A percentile compares a stretch with the other conserved stretches of the same genome.
Conservation (phyloP, 1,140 invertebrate species). For the Dinothrombium tinctorium region DNA sequence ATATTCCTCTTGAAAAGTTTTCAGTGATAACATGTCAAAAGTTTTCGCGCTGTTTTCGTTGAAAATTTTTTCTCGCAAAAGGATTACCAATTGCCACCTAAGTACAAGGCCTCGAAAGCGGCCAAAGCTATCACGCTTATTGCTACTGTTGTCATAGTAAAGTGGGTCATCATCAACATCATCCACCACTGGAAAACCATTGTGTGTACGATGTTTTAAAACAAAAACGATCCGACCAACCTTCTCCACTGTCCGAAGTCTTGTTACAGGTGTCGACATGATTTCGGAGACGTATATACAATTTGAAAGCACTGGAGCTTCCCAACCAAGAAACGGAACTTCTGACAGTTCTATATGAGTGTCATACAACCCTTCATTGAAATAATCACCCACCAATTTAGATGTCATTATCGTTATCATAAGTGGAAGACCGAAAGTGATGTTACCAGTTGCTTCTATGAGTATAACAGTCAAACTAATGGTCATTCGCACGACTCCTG, state of each 20-base stretch:
- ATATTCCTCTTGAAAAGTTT: slow-evolving; percentile 70
- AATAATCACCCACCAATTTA: slow-evolving; percentile 93
- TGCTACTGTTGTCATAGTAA: neutral
- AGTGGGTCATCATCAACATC: no score
- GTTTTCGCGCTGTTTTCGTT: slow-evolving; percentile 42
- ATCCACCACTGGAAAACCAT: slow-evolving; percentile 87
- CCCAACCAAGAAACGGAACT: slow-evolving; percentile 73
- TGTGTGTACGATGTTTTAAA: slow-evolving; percentile 51
- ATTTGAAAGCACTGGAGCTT: slow-evolving; percentile 61
- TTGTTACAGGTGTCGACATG: slow-evolving; percentile 52
- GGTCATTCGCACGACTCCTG: slow-evolving; percentile 91
- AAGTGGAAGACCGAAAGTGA: slow-evolving; percentile 53
- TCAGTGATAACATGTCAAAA: slow-evolving; percentile 33
- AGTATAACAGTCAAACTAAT: slow-evolving; percentile 84
- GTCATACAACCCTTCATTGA: slow-evolving; percentile 92
- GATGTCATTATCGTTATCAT: slow-evolving; percentile 80
- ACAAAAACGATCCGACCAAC: slow-evolving; percentile 51
- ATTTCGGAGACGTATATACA: slow-evolving; percentile 53
- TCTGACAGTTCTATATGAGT: slow-evolving; percentile 69
- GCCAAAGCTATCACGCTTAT: slow-evolving; percentile 40
- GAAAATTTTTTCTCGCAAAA: slow-evolving; percentile 65
- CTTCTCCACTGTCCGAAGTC: slow-evolving; percentile 51
- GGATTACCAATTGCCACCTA: slow-evolving; percentile 66
- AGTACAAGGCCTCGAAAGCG: slow-evolving; percentile 62
- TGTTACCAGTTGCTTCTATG: slow-evolving; percentile 86